These are phyloP conservation scores for Pseudoips prasinana DNA, from an alignment of 2,888 invertebrate genomes.

Conservation along the genomic window DNA sequence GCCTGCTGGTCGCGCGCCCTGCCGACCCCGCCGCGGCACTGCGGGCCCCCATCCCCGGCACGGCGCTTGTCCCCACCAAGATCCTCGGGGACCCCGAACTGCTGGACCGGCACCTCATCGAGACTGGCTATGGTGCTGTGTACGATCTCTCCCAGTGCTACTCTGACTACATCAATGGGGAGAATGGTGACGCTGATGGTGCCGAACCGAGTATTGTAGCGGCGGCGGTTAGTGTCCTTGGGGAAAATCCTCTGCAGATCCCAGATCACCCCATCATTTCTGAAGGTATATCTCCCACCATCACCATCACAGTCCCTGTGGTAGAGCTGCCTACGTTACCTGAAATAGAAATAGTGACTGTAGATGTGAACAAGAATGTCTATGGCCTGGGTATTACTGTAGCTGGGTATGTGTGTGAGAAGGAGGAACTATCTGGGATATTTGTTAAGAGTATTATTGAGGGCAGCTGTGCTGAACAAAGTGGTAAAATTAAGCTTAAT, in stretches of 20 bases:
- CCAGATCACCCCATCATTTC: conserved; percentile 61
- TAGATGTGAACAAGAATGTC: conserved; percentile 94
- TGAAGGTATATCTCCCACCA: conserved; percentile 64
- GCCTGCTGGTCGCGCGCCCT: conserved; percentile 96
- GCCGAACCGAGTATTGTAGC: conserved; percentile 55
- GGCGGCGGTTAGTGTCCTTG: conserved; percentile 70
- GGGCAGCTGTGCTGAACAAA: conserved; percentile 97
- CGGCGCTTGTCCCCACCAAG: conserved; percentile 96
- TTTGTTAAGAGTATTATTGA: conserved; percentile 99
- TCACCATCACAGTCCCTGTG: conserved; percentile 75
- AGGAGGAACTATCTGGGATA: conserved; percentile 99
- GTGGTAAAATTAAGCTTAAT: conserved; percentile 95
- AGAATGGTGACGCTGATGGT: conserved; percentile 55
- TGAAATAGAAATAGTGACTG: conserved; percentile 95
- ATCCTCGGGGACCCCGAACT: conserved; percentile 95
- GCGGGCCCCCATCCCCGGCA: conserved; percentile 89
- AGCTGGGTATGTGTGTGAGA: conserved; percentile 98
- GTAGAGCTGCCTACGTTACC: conserved; percentile 85
- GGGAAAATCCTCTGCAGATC: conserved; percentile 68
- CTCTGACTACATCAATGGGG: conserved; percentile 62
- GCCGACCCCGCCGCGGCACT: conserved; percentile 93
- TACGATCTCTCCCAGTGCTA: conserved; percentile 72
- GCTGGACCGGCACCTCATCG: conserved; percentile 91
- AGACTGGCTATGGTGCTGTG: conserved; percentile 86
- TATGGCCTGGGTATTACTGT: conserved; percentile 97